These are phyloP conservation scores for Orientallactaga sibirica DNA, from an alignment of 2,797 vertebrate species.

Conservation along the genomic window DNA sequence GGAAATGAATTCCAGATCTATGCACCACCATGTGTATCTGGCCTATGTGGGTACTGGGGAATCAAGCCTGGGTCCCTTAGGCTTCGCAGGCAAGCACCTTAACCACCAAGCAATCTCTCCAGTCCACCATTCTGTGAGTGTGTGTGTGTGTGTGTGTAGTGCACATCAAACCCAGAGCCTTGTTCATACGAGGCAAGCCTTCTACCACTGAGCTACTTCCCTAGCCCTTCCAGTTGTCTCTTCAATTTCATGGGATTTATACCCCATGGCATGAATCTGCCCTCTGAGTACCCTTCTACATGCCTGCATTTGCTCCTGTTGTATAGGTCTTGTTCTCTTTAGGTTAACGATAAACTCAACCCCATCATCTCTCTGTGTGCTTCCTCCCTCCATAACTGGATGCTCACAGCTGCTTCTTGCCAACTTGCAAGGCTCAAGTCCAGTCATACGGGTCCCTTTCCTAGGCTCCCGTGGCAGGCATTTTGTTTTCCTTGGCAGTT, in stretches of 20 bases:
- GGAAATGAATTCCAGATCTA: too few relatives aligned
- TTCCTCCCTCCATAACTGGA: background rate
- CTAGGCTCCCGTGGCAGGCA: background rate
- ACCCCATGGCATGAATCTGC: background rate
- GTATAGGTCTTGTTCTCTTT: background rate
- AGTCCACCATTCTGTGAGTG: too few relatives aligned
- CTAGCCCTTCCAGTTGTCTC: background rate
- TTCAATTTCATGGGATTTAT: background rate
- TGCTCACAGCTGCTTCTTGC: background rate
- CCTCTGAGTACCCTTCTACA: too few relatives aligned
- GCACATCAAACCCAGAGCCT: too few relatives aligned
- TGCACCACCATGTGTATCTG: too few relatives aligned
- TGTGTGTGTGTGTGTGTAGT: too few relatives aligned
- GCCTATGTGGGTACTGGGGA: too few relatives aligned
- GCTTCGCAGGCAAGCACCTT: too few relatives aligned
- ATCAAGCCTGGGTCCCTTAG: too few relatives aligned
- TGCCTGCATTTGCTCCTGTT: background rate
- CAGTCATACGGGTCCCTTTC: conserved; percentile 24
- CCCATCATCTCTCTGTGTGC: background rate
- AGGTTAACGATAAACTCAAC: conserved; percentile 6
- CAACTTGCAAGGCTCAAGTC: conserved; percentile 6
- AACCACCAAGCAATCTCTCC: too few relatives aligned
- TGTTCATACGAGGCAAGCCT: too few relatives aligned
- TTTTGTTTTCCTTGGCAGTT: conserved; percentile 41
- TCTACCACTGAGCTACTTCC: too few relatives aligned